phyloP scores from a whole-genome alignment of 2,888 invertebrate species.

The Chelonus formosanus region DNA sequence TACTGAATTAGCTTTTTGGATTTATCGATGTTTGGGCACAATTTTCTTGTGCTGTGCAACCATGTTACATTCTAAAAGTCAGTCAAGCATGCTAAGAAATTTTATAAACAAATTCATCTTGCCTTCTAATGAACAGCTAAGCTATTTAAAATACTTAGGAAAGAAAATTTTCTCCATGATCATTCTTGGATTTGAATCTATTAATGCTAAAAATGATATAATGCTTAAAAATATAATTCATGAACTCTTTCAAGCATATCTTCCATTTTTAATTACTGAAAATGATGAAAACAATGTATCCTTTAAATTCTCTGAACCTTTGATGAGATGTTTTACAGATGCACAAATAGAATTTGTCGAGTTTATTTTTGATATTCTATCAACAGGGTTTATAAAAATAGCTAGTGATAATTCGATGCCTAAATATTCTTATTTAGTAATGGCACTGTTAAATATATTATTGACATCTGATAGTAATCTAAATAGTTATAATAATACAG shows the following conservation, averaged over 20 bases:
- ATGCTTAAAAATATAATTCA: slow-evolving; percentile 52
- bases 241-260: slow-evolving; percentile 57
- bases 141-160: slow-evolving; percentile 48
- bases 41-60: slow-evolving; percentile 55
- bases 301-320: slow-evolving; percentile 51
- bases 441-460: slow-evolving; percentile 53
- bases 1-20: slow-evolving; percentile 51
- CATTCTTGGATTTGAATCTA: slow-evolving; percentile 55
- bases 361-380: slow-evolving; percentile 52
- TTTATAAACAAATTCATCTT: slow-evolving; percentile 54
- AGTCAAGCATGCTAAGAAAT: slow-evolving; percentile 52
- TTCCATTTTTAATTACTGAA: slow-evolving; percentile 54
- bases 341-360: slow-evolving; percentile 48
- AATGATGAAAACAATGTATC: slow-evolving; percentile 33
- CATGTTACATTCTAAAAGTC: slow-evolving; percentile 49
- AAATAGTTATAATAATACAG: no score
- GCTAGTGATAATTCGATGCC: slow-evolving; percentile 53
- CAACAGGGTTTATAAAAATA: slow-evolving; percentile 50
- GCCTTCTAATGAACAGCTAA: slow-evolving; percentile 50
- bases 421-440: slow-evolving; percentile 57
- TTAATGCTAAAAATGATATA: slow-evolving; percentile 53
- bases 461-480: slow-evolving; percentile 47
- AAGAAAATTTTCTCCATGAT: slow-evolving; percentile 59
- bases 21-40: slow-evolving; percentile 58
- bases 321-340: slow-evolving; percentile 55